Base-by-base conservation (phyloP, 2,113 vertebrate genomes). In the Nicator chloris region DNA sequence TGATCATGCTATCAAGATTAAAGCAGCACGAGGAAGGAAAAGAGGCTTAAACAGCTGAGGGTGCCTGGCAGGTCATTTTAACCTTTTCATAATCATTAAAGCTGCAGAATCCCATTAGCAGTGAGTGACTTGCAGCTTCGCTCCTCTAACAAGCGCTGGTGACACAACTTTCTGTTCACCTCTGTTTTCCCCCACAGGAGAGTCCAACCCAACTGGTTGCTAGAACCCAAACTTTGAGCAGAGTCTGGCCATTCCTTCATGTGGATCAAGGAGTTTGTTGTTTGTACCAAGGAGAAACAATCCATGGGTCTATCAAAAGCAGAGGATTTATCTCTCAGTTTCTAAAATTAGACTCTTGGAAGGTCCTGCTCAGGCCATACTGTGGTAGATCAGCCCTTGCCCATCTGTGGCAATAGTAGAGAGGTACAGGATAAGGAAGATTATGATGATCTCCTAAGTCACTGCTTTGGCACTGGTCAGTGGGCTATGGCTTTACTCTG, bases 1-100 rank as follows among this genome's bases (percentile, higher is more conserved):
- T 97, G 98, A 97, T 94, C 33, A 84, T 97, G 95, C 97, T 90
- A 97, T 97, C 93, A 97, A 98, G 98, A 98, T 99, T 99, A 99
- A 97, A 97, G 96, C 95, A 98, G 98, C 98, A 98, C 97, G 98
- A 98, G 98, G 98, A 97, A 98, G 94, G 93, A 96, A 98, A 98
- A 98, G 98, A 98, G 96, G 98, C 98, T 99, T 99, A 95, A 95
- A 93, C 78, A 88, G 88, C 94, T 96, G 94, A 96, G 95, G 94
- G 95, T 93, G 91, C 88, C 95, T 94, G 96, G 94, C 97, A 96
- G 97, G 97, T 96, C 96, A 97, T 96, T 97, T 97, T 97, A 97
- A 98, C 97, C 96, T 96, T 98, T 97, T 96, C 82, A 1, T 96
- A 96, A 97, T 97, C 94, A 83, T 97, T 95, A 97, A 96, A 96